Evolutionary conservation across 2,113 vertebrate genomes (phyloP).

Genomic region (Genyomyrus donnyi): DNA sequence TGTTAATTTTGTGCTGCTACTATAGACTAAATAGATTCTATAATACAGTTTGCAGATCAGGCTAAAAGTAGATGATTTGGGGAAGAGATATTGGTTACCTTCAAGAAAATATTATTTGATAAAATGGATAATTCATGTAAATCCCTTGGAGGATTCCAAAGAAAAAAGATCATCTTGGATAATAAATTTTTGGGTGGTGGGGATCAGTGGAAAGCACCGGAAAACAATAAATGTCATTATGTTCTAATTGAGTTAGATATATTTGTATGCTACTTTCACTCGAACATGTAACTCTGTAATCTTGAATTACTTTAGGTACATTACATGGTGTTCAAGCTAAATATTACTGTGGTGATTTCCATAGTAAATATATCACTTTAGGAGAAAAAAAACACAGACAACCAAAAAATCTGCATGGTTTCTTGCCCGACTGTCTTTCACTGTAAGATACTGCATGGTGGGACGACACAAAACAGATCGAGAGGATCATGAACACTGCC

Average conservation of each 20-base stretch:
- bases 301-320: not conserved
- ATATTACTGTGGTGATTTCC: not conserved
- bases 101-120: not conserved
- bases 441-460: not conserved
- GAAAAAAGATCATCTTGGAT: not conserved
- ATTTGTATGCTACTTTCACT: not conserved
- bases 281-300: not conserved
- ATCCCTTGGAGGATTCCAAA: not conserved
- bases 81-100: not conserved
- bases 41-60: not conserved
- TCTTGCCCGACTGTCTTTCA: not conserved
- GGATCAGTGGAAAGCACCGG: not conserved
- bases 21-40: not conserved
- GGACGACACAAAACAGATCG: not conserved
- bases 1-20: conserved; percentile 22
- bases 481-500: not conserved
- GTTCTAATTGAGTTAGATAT: not conserved
- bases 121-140: not conserved
- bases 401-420: not conserved
- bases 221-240: not conserved
- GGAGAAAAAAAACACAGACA: not conserved
- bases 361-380: not conserved
- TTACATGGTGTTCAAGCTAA: not conserved
- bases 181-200: not conserved
- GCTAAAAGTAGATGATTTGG: not conserved